Base-by-base conservation (phyloP, 2,888 invertebrate genomes). In the Empis livida region DNA sequence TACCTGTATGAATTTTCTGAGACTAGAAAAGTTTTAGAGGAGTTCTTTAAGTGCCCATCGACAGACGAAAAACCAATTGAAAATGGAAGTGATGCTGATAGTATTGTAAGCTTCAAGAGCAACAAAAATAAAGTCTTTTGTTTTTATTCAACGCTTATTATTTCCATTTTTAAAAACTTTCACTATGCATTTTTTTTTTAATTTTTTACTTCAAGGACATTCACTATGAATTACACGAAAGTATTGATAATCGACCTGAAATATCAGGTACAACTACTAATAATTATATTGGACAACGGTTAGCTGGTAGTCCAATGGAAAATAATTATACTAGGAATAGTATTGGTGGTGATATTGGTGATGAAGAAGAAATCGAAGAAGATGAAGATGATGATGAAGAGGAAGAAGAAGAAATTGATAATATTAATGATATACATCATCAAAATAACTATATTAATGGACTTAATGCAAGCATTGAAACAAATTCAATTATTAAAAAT, bases 1-100 rank as follows among this genome's bases (percentile, higher is more conserved):
- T 89, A 89, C 70, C 70, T 89, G 54, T 91, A 90, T 67, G 91
- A 91, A 70, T 90, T 90, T 70, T 90, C 89, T 5, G 90, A 91
- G 71, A 91, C 91, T 45, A 75, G 90, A 57, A 91, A 90, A 72
- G 90, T 91, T 46, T 72, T 91, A 42, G 90, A 91, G 65, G 91
- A 91, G 71, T 90, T 91, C 72, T 91, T 90, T 73, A 82, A 86
- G 65, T 85, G 86, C 63, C 84, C 84, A 43, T 78, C 81, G 47
- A 73, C 74, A 20, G 75, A 76, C 54, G 79, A 80, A 53, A 77
- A 77, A 54, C 65, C 74, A 51, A 60, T 67, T 55, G 71, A 71
- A 55, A 68, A 69, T 54, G 65, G 64, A 55, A 68, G 68, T 53
- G 68, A 69, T 56, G 65, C 63, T 51, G 69, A 68, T 56, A 69